phyloP scores from a whole-genome alignment of 2,888 invertebrate species.

The Volucella inanis region DNA sequence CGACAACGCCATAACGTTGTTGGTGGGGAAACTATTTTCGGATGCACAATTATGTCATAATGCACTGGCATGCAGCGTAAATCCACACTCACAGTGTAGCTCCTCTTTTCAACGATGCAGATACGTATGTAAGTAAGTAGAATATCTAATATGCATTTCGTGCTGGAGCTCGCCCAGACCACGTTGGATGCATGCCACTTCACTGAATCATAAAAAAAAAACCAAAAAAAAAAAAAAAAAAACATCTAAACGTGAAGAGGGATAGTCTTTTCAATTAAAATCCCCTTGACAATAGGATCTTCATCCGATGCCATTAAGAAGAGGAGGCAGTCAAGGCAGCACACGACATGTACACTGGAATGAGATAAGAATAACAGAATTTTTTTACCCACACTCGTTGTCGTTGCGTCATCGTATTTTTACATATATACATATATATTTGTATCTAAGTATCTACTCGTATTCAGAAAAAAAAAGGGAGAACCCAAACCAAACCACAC shows the following conservation, averaged over 20 bases:
- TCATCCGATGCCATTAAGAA: constrained; percentile 63
- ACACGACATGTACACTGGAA: constrained; percentile 26
- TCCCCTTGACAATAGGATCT: constrained; percentile 62
- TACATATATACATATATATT: constrained; percentile 2
- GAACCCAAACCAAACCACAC: constrained; percentile 23
- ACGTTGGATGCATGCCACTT: constrained; percentile 69
- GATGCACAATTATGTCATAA: constrained; percentile 71
- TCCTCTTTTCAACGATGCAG: not conserved
- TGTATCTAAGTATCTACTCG: not conserved
- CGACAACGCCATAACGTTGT: constrained; percentile 17
- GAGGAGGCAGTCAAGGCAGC: constrained; percentile 29
- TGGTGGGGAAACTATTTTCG: constrained; percentile 61
- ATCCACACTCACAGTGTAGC: constrained; percentile 6
- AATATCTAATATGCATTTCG: constrained; percentile 38
- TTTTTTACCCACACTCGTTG: too few relatives aligned
- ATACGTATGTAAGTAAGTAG: not conserved
- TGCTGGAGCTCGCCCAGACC: constrained; percentile 22
- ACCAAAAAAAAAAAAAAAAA: not conserved
- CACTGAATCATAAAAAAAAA: constrained; percentile 58
- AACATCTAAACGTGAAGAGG: not conserved
- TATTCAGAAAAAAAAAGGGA: not conserved
- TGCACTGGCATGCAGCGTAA: constrained; percentile 25
- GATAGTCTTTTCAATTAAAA: constrained; percentile 71
- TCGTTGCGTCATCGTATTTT: too few relatives aligned
- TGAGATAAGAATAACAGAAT: constrained; percentile 36